Conservation (phyloP, 2,797 vertebrate species). For the Synaphobranchus kaupii region DNA sequence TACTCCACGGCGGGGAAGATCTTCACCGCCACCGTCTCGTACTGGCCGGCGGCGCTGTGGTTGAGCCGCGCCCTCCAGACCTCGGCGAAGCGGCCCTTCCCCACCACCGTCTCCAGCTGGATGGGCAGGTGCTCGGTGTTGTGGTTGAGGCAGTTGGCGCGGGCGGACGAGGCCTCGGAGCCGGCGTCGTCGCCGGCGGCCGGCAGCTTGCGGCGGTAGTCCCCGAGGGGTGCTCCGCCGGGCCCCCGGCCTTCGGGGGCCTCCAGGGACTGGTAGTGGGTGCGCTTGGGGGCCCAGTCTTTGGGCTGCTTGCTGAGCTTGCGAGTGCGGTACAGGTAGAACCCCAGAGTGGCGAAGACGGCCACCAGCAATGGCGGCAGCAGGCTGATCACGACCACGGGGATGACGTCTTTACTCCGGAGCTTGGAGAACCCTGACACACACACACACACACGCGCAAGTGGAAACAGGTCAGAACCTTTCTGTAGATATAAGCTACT, state of each 20-base stretch:
- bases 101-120: conserved; percentile 81
- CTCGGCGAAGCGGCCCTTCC: conserved; percentile 85
- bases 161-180: conserved; percentile 40
- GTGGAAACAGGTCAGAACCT: neutral
- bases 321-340: conserved; percentile 84
- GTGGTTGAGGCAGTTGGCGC: conserved; percentile 57
- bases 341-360: conserved; percentile 71
- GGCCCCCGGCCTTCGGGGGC: conserved; percentile 50
- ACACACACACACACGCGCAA: neutral
- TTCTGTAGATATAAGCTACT: no score
- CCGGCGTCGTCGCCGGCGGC: conserved; percentile 57
- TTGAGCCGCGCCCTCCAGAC: conserved; percentile 83
- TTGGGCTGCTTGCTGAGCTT: conserved; percentile 72
- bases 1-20: conserved; percentile 84
- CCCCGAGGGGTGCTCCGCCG: conserved; percentile 34
- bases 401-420: conserved; percentile 84
- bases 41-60: conserved; percentile 63
- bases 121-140: conserved; percentile 76
- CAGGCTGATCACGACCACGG: conserved; percentile 84
- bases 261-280: conserved; percentile 61
- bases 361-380: conserved; percentile 81
- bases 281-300: conserved; percentile 73
- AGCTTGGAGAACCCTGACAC: conserved; percentile 78
- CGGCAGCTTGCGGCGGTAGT: conserved; percentile 62
- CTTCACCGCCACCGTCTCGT: conserved; percentile 84